phyloP scores from a whole-genome alignment of 1,140 invertebrate species.

The Trinorchestia longiramus region DNA sequence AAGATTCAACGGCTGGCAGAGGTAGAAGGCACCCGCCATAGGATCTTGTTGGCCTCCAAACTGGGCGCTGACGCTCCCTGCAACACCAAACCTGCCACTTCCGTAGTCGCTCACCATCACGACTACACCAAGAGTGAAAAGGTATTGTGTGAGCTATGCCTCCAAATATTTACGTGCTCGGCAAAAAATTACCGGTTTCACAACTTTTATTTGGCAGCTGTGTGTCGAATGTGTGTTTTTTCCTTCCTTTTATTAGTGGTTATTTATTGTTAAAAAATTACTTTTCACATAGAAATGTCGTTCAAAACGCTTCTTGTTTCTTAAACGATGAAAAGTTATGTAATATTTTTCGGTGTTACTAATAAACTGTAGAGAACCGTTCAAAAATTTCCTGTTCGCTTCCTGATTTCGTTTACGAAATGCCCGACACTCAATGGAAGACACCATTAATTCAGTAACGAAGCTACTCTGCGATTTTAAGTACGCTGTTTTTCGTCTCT shows the following conservation, averaged over 20 bases:
- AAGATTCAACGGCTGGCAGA: conserved; percentile 95
- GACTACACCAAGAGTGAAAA: conserved; percentile 89
- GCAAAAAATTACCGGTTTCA: too few relatives aligned
- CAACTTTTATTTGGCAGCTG: too few relatives aligned
- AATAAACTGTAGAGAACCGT: background rate
- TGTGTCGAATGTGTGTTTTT: background rate
- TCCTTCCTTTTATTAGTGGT: background rate
- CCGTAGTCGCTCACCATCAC: conserved; percentile 68
- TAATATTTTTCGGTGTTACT: background rate
- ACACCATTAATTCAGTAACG: too few relatives aligned
- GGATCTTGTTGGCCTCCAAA: conserved; percentile 86
- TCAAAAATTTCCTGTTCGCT: too few relatives aligned
- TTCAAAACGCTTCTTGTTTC: background rate
- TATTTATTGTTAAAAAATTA: background rate
- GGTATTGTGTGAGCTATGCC: too few relatives aligned
- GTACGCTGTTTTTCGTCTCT: too few relatives aligned
- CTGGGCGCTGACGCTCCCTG: conserved; percentile 78
- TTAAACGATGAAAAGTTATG: background rate
- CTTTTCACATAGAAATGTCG: too few relatives aligned
- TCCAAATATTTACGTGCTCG: too few relatives aligned
- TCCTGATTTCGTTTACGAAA: background rate
- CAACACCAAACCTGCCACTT: conserved; percentile 66
- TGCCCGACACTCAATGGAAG: background rate
- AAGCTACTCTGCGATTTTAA: too few relatives aligned
- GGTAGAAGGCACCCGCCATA: conserved; percentile 91